Conservation (phyloP, 2,888 invertebrate species). For the Cheilosia vulpina region DNA sequence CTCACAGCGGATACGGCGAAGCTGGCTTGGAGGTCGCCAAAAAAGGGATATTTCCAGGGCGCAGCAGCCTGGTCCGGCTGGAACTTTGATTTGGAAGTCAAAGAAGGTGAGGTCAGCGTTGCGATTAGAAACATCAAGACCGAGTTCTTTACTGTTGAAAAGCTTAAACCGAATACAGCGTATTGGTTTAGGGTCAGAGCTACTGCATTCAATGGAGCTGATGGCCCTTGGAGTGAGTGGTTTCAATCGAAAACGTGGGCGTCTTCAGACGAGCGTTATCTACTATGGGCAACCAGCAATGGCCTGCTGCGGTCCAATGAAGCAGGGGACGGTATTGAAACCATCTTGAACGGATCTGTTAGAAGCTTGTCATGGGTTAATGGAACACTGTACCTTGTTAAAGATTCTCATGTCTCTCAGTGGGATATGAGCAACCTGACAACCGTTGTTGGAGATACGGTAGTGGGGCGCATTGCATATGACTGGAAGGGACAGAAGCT, state of each 20-base stretch:
- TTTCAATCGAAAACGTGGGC: constrained; percentile 89
- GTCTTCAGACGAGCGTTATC: constrained; percentile 80
- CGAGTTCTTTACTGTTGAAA: constrained; percentile 87
- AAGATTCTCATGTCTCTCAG: constrained; percentile 86
- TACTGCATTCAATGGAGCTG: constrained; percentile 90
- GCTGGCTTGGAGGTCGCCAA: constrained; percentile 92
- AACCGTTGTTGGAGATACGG: constrained; percentile 80
- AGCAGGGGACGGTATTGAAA: constrained; percentile 90
- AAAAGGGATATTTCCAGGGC: constrained; percentile 86
- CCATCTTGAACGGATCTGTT: constrained; percentile 81
- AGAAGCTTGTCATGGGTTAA: constrained; percentile 28
- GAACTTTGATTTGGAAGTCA: constrained; percentile 82
- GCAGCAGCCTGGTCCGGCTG: constrained; percentile 85
- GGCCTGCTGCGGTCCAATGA: constrained; percentile 92
- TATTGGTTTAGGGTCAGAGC: constrained; percentile 91
- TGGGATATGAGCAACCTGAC: constrained; percentile 84
- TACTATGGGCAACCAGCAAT: constrained; percentile 90
- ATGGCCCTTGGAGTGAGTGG: constrained; percentile 91
- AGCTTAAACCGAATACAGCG: constrained; percentile 89
- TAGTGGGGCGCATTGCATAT: constrained; percentile 91
- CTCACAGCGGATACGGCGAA: constrained; percentile 90
- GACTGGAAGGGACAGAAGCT: constrained; percentile 96
- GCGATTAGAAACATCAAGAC: constrained; percentile 84
- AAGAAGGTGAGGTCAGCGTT: constrained; percentile 81
- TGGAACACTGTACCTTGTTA: constrained; percentile 82